Base-by-base conservation (phyloP, 2,797 vertebrate species). In the Karalla daura region DNA sequence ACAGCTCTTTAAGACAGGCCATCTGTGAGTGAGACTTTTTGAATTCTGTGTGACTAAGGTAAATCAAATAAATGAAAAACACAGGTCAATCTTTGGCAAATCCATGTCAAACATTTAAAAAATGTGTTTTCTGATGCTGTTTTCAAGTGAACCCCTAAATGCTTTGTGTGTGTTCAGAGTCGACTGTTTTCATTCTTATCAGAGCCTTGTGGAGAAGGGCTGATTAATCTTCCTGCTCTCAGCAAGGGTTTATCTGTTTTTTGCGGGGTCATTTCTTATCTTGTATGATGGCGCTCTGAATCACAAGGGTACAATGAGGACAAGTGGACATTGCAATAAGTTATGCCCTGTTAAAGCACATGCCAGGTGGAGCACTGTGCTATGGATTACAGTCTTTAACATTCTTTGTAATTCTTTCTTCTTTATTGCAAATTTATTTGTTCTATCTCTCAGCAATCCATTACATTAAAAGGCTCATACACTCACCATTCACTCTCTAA, bases 191-290 rank as follows among this genome's bases (percentile, higher is more conserved):
- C 20, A 39, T 40, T 50, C 58, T 79, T 70, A 83, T 83, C 67
- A 6, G 45, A 63, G 41, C 7, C 56, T 81, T 41, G 40, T 44
- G 63, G 21, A 65, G 61, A 68, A 14, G 45, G 41, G 4, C 47
- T 51, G 61, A 84, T 79, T 76, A 83, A 87, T 87, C 73, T 63
- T 36, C 61, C 39, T 63, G 55, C 63, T 50, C 55, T 63, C 64
- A 46, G 18, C 13, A 40, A 63, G 36, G 58, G 64, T 76, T 84
- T 87, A 87, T 89, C 82, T 63, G 30, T 82, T 81, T 41, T 41
- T 45, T 27, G 1, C 1, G 35, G 68, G 84, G 83, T 84, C 24
- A 76, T 79, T 78, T 70, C 70, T 87, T 88, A 91, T 89, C 85
- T 88, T 74, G 68, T 83, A 76, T 30, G 40, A 69, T 43, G 47